phyloP scores from a whole-genome alignment of 2,113 vertebrate genomes.

The Rhadina sibilatrix region DNA sequence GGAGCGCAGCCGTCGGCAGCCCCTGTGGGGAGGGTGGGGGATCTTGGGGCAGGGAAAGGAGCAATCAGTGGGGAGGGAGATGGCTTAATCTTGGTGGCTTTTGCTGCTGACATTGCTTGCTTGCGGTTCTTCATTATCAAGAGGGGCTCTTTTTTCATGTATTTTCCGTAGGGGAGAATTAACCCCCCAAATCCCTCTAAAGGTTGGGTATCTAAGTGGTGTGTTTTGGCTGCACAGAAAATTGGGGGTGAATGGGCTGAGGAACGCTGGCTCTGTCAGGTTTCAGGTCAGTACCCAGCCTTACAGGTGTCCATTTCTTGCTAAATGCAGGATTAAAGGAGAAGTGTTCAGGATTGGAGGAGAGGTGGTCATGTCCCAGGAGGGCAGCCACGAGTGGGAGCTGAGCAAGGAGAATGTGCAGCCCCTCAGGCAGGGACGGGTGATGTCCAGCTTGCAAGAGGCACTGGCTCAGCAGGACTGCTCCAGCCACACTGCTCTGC shows the following conservation, averaged over 20 bases:
- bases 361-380: slow-evolving; percentile 74
- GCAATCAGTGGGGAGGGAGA: fast-evolving
- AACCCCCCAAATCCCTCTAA: fast-evolving
- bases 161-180: fast-evolving
- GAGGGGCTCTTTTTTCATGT: fast-evolving
- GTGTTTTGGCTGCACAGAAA: too few species aligned
- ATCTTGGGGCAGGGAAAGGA: neutral
- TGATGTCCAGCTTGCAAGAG: slow-evolving; percentile 80
- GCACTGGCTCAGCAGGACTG: slow-evolving; percentile 85
- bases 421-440: slow-evolving; percentile 85
- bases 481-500: slow-evolving; percentile 69
- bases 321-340: neutral
- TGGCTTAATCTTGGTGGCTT: neutral
- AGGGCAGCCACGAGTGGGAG: slow-evolving; percentile 87
- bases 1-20: neutral
- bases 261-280: fast-evolving
- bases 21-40: fast-evolving
- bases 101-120: fast-evolving
- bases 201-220: fast-evolving
- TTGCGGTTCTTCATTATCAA: fast-evolving
- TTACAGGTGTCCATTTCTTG: neutral
- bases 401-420: slow-evolving; percentile 96
- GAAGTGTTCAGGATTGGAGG: neutral
- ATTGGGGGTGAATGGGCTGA: fast-evolving
- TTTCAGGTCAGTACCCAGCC: neutral